Evolutionary conservation across 2,888 invertebrate species (phyloP), one percentile per base, ranked within the genome.

Genomic region (Tyria jacobaeae): DNA sequence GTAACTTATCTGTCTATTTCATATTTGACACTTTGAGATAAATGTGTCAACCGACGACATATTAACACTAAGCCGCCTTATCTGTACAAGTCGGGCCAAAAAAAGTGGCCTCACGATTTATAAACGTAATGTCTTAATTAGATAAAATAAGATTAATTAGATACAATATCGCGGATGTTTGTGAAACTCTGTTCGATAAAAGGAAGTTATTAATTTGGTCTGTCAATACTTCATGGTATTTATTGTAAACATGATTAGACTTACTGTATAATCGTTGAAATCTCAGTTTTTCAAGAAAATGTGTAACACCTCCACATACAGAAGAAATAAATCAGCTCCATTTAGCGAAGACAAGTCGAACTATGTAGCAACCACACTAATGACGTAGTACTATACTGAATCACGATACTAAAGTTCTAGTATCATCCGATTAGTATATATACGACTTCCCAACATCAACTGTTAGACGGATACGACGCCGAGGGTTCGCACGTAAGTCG

Each of bases 21-120:
- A 86, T 85, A 83, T 86, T 86, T 89, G 90, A 90, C 90, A 86
- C 76, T 60, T n/a, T 24, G 51, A 83, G 90, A 91, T 90, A 89
- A 86, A 83, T 75, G 68, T 76, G 76, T 75, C 70, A 72, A 58
- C 41, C 48, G 39, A 64, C 70, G 70, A 79, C 70, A 71, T 73
- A 74, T 71, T 73, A 67, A 73, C 64, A 62, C 56, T 66, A 62
- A 78, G 64, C 68, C 58, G 37, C 49, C 68, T 83, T 84, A 83
- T 85, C 83, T 76, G 50, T 57, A 62, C 73, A 73, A 56, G 72
- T 58, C 57, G 56, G 52, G 63, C 77, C 72, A 78, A 79, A 84
- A 84, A 84, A 84, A 81, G 51, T 58, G 60, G 57, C 58, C 62
- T 25, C 68, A 68, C 76, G 73, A 82, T 82, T 82, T 79, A 81